Percentiles rank a stretch among this genome's conserved stretches.
Conservation (phyloP, 35 echinoderm and acorn worm genomes). For the Ophiothrix spiculata region DNA sequence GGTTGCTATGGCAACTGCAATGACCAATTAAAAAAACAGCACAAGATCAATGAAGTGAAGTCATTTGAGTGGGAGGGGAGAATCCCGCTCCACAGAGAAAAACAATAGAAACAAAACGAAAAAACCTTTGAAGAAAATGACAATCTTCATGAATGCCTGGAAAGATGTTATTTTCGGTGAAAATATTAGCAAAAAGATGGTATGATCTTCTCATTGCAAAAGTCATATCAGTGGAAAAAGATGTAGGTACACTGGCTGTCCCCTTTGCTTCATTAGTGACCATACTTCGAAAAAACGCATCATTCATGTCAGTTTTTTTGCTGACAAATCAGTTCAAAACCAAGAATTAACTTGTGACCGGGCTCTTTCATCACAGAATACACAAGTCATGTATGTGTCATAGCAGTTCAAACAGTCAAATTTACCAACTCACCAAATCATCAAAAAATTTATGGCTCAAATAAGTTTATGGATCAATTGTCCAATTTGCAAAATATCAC, state of each 20-base stretch:
- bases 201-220: neutral
- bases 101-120: too few relatives aligned
- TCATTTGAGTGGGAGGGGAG: too few relatives aligned
- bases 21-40: too few relatives aligned
- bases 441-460: neutral
- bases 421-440: neutral
- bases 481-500: neutral
- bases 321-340: neutral
- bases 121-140: too few relatives aligned
- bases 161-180: neutral
- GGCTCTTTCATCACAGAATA: neutral
- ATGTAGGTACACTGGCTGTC: neutral
- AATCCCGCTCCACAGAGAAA: too few relatives aligned
- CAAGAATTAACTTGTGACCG: neutral
- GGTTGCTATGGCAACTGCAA: too few relatives aligned
- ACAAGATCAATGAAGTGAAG: too few relatives aligned
- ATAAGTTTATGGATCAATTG: neutral
- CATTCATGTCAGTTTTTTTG: too few relatives aligned
- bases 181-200: neutral
- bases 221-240: neutral
- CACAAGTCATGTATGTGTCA: neutral
- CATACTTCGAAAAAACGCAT: too few relatives aligned
- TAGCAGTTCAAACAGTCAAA: neutral
- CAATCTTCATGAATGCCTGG: too few relatives aligned
- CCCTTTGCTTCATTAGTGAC: neutral